A percentile compares a stretch with the other conserved stretches of the same genome.
These are phyloP conservation scores for Hyperoodon ampullatus DNA, from an alignment of 2,113 vertebrate genomes.

Conservation along the genomic window DNA sequence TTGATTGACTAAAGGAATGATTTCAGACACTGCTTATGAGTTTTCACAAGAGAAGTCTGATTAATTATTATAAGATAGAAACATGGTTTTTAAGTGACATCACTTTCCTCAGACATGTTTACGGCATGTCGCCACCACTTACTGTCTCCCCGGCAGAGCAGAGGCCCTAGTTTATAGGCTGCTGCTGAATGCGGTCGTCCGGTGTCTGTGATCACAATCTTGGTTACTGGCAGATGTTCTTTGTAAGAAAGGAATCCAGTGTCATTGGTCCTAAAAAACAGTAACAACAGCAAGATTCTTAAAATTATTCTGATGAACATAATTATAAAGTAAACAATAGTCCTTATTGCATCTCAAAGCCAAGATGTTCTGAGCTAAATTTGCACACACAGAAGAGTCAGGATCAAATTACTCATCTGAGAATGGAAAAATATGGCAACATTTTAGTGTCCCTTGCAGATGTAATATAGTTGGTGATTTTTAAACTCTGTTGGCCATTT, in stretches of 20 bases:
- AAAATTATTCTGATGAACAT: conserved; percentile 51
- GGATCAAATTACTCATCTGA: background rate
- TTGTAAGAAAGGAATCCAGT: conserved; percentile 93
- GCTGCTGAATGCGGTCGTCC: conserved; percentile 90
- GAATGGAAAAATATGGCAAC: background rate
- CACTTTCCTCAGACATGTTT: background rate
- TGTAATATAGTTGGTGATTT: background rate
- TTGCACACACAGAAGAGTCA: background rate
- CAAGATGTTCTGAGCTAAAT: conserved; percentile 17
- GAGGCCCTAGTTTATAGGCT: conserved; percentile 92
- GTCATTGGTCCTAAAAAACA: conserved; percentile 90
- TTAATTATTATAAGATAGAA: background rate
- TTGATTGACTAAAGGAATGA: background rate
- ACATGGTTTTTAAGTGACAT: background rate
- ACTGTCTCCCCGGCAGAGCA: conserved; percentile 95
- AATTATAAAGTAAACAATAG: conserved; percentile 32
- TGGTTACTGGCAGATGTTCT: conserved; percentile 92
- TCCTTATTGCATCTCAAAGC: conserved; percentile 5
- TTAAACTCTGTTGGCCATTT: background rate
- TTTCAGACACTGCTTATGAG: background rate
- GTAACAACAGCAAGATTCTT: conserved; percentile 51
- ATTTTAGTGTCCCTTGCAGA: background rate
- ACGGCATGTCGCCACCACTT: conserved; percentile 83
- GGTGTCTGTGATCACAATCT: conserved; percentile 92
- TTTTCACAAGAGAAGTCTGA: background rate